Evolutionary conservation across 2,113 vertebrate species (phyloP).

Genomic region (Syngnathus scovelli): DNA sequence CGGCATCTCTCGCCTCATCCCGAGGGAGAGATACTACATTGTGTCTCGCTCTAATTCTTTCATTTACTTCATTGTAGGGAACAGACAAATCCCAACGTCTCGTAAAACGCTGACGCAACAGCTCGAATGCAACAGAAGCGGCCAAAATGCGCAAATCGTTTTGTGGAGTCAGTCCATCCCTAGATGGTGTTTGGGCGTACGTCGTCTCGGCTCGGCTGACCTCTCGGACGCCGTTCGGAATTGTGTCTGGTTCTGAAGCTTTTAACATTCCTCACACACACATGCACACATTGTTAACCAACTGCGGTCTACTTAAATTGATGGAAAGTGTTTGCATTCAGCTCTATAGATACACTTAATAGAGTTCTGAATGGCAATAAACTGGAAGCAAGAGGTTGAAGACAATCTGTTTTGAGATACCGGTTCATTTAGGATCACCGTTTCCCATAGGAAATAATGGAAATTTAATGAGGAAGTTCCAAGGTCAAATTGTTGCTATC

Average conservation of each 20-base stretch:
- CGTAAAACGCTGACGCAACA: conserved; percentile 18
- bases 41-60: conserved; percentile 36
- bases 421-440: neutral
- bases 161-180: conserved; percentile 19
- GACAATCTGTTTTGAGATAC: neutral
- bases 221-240: conserved; percentile 48
- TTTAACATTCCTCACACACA: conserved; percentile 68
- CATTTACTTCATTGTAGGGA: conserved; percentile 36
- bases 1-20: conserved; percentile 55
- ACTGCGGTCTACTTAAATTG: conserved; percentile 49
- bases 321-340: conserved; percentile 60
- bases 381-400: conserved; percentile 1
- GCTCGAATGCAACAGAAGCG: neutral
- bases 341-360: conserved; percentile 35
- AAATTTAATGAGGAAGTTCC: neutral
- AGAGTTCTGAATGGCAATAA: conserved; percentile 22
- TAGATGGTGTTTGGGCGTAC: conserved; percentile 18
- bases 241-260: conserved; percentile 36
- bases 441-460: conserved; percentile 1
- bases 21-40: conserved; percentile 36
- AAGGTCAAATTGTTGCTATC: neutral
- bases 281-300: conserved; percentile 56
- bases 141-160: conserved; percentile 19
- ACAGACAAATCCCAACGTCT: conserved; percentile 43
- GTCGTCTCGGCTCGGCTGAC: conserved; percentile 37